Percentiles rank a stretch among this genome's conserved stretches.
Evolutionary conservation across 2,113 vertebrate genomes (phyloP).

Genomic region (Pleuronectes platessa): DNA sequence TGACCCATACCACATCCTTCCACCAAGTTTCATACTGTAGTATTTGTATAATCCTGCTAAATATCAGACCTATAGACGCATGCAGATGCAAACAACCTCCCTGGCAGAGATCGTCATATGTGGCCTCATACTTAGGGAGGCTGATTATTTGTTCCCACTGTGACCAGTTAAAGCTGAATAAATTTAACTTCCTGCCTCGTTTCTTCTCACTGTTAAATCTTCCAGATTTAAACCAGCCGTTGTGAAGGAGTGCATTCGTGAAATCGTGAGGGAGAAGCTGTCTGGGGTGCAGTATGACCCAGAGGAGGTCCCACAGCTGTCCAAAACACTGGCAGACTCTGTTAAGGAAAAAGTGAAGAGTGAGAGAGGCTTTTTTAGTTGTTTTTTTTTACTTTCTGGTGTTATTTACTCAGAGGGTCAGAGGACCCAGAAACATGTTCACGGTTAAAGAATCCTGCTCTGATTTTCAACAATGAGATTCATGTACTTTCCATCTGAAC

Average conservation of each 20-base stretch:
- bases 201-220: not conserved
- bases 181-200: not conserved
- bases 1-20: no score
- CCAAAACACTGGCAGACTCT: constrained; percentile 84
- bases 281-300: constrained; percentile 82
- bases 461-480: no score
- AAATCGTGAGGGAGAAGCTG: constrained; percentile 87
- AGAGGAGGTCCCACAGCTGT: constrained; percentile 84
- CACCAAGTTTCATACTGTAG: no score
- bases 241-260: constrained; percentile 89
- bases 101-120: no score
- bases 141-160: not conserved
- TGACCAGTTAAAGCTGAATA: not conserved
- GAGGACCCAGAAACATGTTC: no score
- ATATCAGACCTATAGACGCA: no score
- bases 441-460: no score
- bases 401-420: not conserved
- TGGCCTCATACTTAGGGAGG: not conserved
- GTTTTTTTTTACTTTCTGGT: not conserved
- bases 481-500: no score
- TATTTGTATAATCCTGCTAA: no score
- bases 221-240: constrained; percentile 88
- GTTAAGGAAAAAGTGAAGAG: constrained; percentile 93
- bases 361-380: constrained; percentile 70
- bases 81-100: no score